Evolutionary conservation across 92 coral and sea anemone species (phyloP).

Genomic region (Palythoa grandis): DNA sequence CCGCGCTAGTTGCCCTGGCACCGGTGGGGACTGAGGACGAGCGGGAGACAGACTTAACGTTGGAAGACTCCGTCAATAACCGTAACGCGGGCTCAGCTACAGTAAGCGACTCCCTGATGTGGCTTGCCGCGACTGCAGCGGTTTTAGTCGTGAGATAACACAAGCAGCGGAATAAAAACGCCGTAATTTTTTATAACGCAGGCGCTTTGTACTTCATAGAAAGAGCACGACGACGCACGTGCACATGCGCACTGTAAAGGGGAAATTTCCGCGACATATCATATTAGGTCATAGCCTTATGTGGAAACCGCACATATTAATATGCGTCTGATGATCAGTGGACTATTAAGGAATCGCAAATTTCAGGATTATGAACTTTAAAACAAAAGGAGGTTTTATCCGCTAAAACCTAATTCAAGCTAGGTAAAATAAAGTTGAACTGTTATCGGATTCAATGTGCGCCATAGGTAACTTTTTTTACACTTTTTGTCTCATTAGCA

Average conservation of each 20-base stretch:
- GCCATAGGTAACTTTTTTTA: too few species aligned
- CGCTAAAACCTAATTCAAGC: too few species aligned
- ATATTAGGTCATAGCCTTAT: too few species aligned
- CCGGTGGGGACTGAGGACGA: conserved; percentile 82
- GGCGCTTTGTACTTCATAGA: neutral
- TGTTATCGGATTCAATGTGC: too few species aligned
- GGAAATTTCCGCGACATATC: too few species aligned
- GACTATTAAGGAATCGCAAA: too few species aligned
- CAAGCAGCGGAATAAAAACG: neutral
- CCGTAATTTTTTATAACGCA: neutral
- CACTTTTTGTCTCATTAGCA: too few species aligned
- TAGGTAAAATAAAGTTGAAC: too few species aligned
- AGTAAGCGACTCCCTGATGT: conserved; percentile 52
- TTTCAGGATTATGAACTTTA: too few species aligned
- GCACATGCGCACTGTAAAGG: neutral
- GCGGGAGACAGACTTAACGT: conserved; percentile 62
- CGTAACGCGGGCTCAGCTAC: conserved; percentile 48
- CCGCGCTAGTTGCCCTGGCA: conserved; percentile 96
- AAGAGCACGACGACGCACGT: neutral
- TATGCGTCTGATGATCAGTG: too few species aligned
- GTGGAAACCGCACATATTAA: too few species aligned
- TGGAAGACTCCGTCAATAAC: conserved; percentile 47
- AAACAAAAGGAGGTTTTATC: too few species aligned
- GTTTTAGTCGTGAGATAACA: conserved; percentile 7
- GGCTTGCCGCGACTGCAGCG: conserved; percentile 10